Evolutionary conservation across 1,140 invertebrate genomes (phyloP).

Genomic region (Ruditapes philippinarum): DNA sequence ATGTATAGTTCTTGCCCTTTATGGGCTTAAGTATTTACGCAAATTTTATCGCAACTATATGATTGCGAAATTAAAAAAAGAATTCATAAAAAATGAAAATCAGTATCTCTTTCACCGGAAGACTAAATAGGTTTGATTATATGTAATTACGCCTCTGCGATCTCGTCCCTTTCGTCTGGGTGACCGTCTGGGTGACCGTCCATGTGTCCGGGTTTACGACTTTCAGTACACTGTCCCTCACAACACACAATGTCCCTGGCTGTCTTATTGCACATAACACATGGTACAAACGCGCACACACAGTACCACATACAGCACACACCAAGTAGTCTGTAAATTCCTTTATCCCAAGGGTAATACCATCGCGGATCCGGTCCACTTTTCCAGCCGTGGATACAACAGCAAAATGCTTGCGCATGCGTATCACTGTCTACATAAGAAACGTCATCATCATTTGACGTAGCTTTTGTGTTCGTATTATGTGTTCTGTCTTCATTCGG

Average conservation of each 20-base stretch:
- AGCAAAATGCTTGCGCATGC: conserved; percentile 57
- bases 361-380: conserved; percentile 55
- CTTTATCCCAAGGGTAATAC: conserved; percentile 65
- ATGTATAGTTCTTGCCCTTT: no score
- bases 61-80: no score
- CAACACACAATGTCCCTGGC: conserved; percentile 53
- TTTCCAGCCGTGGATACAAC: conserved; percentile 57
- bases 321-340: conserved; percentile 46
- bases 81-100: no score
- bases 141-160: conserved; percentile 47
- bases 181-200: not conserved
- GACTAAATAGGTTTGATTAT: no score
- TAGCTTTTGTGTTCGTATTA: not conserved
- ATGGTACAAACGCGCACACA: conserved; percentile 49
- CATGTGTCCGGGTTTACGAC: not conserved
- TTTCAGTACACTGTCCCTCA: conserved; percentile 48
- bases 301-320: conserved; percentile 64
- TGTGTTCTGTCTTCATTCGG: not conserved
- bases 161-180: conserved; percentile 7
- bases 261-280: conserved; percentile 35
- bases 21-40: no score
- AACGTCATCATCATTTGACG: conserved; percentile 3
- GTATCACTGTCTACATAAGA: conserved; percentile 65
- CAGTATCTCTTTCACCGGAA: no score
- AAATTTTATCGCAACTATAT: no score